Percentiles rank a stretch among this genome's conserved stretches.
Evolutionary conservation across 2,888 invertebrate species (phyloP).

Genomic region (Phymatocera aterrima): DNA sequence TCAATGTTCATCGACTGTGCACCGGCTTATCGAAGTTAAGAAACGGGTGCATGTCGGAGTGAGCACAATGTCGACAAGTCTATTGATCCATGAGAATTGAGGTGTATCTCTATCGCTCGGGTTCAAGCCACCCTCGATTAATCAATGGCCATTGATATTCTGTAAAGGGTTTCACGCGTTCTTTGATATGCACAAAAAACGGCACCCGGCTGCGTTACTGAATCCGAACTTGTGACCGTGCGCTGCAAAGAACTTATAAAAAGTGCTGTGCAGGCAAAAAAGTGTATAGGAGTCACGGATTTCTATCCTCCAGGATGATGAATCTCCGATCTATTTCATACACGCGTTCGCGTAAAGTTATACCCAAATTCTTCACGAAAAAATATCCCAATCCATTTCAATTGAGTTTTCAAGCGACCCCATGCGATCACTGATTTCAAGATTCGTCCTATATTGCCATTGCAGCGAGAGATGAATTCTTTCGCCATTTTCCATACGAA

Average conservation of each 20-base stretch:
- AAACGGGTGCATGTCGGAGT: too few relatives aligned
- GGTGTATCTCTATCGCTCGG: not conserved
- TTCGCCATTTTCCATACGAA: too few relatives aligned
- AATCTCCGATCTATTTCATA: not conserved
- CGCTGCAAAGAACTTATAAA: not conserved
- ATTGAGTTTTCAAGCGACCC: not conserved
- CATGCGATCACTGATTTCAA: too few relatives aligned
- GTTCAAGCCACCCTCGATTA: not conserved
- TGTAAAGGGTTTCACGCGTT: not conserved
- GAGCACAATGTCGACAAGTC: too few relatives aligned
- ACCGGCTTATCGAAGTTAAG: not conserved
- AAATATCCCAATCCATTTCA: not conserved
- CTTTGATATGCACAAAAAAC: not conserved
- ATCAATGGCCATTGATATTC: not conserved
- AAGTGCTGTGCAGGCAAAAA: slow-evolving; percentile 10
- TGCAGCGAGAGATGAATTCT: too few relatives aligned
- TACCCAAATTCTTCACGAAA: not conserved
- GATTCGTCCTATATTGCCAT: too few relatives aligned
- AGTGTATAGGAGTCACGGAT: not conserved
- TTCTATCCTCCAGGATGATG: not conserved
- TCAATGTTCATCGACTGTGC: not conserved
- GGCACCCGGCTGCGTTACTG: not conserved
- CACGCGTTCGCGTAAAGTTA: not conserved
- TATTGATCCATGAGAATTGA: not conserved
- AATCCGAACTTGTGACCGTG: slow-evolving; percentile 3